Evolutionary conservation across 2,113 vertebrate species (phyloP).

Genomic region (Psammodynastes pulverulentus): DNA sequence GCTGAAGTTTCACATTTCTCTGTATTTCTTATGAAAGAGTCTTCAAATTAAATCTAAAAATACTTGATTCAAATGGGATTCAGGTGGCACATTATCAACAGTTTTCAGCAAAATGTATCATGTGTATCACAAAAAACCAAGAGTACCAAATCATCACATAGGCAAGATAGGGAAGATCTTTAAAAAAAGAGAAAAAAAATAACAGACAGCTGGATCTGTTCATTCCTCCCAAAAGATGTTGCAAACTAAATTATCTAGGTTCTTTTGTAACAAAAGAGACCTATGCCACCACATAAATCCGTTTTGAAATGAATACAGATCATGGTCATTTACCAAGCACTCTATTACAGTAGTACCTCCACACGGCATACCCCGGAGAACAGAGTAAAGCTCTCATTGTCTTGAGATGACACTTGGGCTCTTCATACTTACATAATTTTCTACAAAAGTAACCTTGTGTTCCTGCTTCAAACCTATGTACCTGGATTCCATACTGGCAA

Average conservation of each 20-base stretch:
- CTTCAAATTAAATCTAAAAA: constrained; percentile 16
- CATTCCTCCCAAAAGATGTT: neutral
- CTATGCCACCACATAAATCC: neutral
- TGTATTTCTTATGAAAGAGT: neutral
- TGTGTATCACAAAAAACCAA: neutral
- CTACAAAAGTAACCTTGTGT: neutral
- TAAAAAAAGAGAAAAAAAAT: neutral
- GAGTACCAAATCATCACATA: neutral
- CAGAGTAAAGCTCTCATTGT: neutral
- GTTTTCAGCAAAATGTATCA: neutral
- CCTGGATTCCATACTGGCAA: neutral
- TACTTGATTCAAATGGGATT: neutral
- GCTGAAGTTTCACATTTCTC: neutral
- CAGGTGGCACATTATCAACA: neutral
- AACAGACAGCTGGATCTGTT: neutral
- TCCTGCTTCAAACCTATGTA: neutral
- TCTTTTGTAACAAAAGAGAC: neutral
- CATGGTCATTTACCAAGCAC: neutral
- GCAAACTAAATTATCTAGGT: neutral
- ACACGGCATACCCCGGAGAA: neutral
- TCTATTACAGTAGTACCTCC: neutral
- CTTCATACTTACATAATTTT: neutral
- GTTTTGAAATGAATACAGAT: neutral
- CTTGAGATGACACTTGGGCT: neutral
- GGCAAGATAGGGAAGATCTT: neutral